These are phyloP conservation scores for Galaxea fascicularis DNA, from an alignment of 92 coral and sea anemone genomes.

Conservation along the genomic window DNA sequence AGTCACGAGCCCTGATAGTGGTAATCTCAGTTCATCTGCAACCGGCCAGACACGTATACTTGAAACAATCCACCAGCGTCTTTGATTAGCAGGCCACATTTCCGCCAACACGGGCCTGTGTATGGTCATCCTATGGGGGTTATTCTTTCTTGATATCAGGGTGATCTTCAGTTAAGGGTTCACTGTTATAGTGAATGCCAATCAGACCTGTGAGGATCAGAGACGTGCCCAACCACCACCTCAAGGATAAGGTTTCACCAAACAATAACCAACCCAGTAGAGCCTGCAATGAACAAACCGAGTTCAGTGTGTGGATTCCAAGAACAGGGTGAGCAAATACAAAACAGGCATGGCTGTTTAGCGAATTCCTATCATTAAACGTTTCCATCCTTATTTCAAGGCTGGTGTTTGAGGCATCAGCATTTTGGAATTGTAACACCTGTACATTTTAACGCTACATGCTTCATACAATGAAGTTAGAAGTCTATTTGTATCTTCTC, in stretches of 20 bases:
- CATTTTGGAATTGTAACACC: no score
- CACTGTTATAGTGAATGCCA: slow-evolving; percentile 73
- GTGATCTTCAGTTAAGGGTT: slow-evolving; percentile 15
- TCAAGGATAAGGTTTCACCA: slow-evolving; percentile 84
- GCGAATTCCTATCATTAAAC: no score
- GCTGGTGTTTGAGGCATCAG: no score
- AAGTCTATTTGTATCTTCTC: no score
- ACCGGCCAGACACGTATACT: background rate
- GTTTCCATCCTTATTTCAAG: no score
- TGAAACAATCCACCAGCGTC: background rate
- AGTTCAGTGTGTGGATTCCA: background rate
- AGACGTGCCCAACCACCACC: slow-evolving; percentile 97
- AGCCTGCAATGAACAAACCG: slow-evolving; percentile 63
- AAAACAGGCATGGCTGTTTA: background rate
- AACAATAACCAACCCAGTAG: slow-evolving; percentile 78
- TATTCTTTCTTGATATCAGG: slow-evolving; percentile 25
- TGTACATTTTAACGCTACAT: no score
- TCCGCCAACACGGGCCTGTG: background rate
- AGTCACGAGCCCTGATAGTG: no score
- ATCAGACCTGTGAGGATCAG: slow-evolving; percentile 82
- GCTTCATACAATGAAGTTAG: no score
- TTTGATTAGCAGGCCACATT: background rate
- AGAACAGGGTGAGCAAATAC: background rate
- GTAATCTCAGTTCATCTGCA: background rate
- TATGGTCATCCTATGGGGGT: background rate